Conservation (phyloP, 2,797 vertebrate species). For the Falco cherrug region DNA sequence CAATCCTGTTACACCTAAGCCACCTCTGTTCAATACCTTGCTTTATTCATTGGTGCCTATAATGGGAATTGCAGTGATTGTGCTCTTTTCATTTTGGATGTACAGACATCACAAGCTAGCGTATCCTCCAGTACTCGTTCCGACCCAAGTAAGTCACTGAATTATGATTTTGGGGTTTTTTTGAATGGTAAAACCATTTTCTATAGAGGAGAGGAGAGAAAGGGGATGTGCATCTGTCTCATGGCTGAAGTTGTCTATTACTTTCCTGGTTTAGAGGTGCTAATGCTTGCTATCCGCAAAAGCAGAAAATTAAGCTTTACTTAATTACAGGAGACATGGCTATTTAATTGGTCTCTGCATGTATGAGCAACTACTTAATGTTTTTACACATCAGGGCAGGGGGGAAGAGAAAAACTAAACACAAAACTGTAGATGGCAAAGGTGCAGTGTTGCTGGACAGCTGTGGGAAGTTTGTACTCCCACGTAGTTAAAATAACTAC, state of each 20-base stretch:
- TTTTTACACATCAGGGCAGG: background rate
- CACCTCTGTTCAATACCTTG: constrained; percentile 92
- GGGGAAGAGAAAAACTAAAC: background rate
- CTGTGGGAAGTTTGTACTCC: background rate
- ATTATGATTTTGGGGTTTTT: background rate
- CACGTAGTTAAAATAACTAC: fast-evolving
- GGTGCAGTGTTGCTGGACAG: background rate
- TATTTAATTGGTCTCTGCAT: background rate
- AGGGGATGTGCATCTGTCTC: background rate
- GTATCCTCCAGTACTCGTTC: constrained; percentile 95
- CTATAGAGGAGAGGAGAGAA: background rate
- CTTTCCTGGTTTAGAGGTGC: background rate
- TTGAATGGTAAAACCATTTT: background rate
- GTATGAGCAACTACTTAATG: background rate
- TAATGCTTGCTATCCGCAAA: background rate
- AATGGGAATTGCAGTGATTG: constrained; percentile 90
- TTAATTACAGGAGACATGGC: background rate
- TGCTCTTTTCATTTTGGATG: constrained; percentile 98
- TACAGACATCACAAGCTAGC: constrained; percentile 98
- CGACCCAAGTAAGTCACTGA: constrained; percentile 90
- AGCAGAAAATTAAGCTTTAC: constrained; percentile 37
- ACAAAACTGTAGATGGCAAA: background rate
- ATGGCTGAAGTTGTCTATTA: background rate
- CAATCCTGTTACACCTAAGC: constrained; percentile 90
- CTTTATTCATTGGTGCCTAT: constrained; percentile 96